Conservation (phyloP, 2,888 invertebrate species). For the Lochmaea crataegi region DNA sequence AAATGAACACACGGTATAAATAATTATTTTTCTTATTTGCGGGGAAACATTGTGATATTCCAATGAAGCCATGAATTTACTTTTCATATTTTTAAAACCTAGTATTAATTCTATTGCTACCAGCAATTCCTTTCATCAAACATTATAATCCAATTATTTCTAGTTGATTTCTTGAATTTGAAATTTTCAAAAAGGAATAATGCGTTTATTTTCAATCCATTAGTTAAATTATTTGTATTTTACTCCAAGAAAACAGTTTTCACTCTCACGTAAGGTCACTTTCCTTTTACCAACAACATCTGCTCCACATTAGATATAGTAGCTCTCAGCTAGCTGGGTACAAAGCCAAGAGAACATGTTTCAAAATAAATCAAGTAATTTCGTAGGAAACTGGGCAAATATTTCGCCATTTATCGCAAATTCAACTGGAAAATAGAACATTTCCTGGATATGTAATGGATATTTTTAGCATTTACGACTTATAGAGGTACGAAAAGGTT, state of each 20-base stretch:
- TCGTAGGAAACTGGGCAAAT: constrained; percentile 6
- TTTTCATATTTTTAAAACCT: too few species aligned
- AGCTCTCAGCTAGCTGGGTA: background rate
- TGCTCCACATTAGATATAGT: background rate
- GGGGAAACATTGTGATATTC: too few species aligned
- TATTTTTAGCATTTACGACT: background rate
- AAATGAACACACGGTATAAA: too few species aligned
- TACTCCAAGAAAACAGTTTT: background rate
- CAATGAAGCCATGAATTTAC: too few species aligned
- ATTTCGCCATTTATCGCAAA: background rate
- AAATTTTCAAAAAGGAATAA: too few species aligned
- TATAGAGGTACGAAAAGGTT: background rate
- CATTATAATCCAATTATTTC: too few species aligned
- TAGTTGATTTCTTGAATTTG: too few species aligned
- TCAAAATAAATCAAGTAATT: constrained; percentile 4
- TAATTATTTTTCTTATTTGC: too few species aligned
- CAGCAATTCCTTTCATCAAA: too few species aligned
- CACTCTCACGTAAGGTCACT: background rate
- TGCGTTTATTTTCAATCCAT: background rate
- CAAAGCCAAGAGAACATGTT: background rate
- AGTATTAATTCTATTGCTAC: too few species aligned
- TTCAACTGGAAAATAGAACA: background rate
- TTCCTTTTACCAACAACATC: constrained; percentile 2
- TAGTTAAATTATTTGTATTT: background rate
- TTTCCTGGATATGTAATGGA: background rate